Percentiles rank a stretch among this genome's conserved stretches.
These are phyloP conservation scores for Nansenia antarctica DNA, from an alignment of 2,113 vertebrate genomes.

Conservation along the genomic window DNA sequence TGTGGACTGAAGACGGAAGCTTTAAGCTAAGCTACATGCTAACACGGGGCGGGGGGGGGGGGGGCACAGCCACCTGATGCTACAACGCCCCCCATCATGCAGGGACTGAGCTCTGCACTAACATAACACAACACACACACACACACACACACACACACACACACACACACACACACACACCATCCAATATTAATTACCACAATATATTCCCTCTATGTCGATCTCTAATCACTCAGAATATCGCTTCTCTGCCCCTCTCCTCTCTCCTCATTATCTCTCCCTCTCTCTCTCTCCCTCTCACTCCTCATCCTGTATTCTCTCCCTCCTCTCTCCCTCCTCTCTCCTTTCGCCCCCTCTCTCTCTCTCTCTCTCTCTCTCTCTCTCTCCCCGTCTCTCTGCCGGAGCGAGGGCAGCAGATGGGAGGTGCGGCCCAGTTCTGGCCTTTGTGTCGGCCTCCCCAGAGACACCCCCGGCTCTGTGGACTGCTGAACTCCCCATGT, in stretches of 20 bases:
- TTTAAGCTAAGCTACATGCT: no score
- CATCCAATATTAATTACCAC: no score
- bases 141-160: no score
- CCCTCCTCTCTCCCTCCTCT: neutral
- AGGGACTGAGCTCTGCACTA: no score
- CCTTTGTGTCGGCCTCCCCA: constrained; percentile 95
- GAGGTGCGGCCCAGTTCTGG: constrained; percentile 94
- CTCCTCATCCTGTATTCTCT: neutral
- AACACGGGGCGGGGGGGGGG: no score
- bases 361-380: constrained; percentile 26
- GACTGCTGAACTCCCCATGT: constrained; percentile 75
- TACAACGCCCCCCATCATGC: no score
- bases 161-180: no score
- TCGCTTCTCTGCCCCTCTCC: neutral
- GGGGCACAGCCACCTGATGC: no score
- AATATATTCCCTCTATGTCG: neutral
- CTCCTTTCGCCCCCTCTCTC: constrained; percentile 5
- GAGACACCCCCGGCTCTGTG: constrained; percentile 84
- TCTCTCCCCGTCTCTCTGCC: constrained; percentile 39
- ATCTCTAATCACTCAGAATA: neutral
- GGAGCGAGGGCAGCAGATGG: constrained; percentile 95
- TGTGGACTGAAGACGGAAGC: no score
- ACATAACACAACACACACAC: no score
- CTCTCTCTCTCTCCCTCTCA: neutral
- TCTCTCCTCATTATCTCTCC: neutral